Percentiles rank a stretch among this genome's conserved stretches.
Conservation (phyloP, 2,797 vertebrate species). For the Micromesistius poutassou region DNA sequence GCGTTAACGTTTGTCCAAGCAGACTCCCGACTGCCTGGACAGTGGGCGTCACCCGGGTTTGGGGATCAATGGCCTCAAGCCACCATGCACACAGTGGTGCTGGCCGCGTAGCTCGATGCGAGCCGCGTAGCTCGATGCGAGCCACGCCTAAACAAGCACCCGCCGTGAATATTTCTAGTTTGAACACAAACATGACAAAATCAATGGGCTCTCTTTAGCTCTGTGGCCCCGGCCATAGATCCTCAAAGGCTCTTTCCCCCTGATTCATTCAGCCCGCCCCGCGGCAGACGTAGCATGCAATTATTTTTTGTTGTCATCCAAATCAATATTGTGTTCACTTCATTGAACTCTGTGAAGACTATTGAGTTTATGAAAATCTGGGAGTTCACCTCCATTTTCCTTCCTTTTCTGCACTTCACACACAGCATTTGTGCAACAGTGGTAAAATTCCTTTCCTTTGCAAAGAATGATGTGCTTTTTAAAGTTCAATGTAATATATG, state of each 20-base stretch:
- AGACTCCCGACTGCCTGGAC: slow-evolving; percentile 36
- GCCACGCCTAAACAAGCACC: slow-evolving; percentile 49
- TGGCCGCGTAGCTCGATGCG: too few relatives aligned
- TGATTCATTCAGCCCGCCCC: slow-evolving; percentile 21
- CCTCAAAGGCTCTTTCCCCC: slow-evolving; percentile 22
- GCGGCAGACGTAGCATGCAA: slow-evolving; percentile 29
- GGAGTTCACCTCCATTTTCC: slow-evolving; percentile 9
- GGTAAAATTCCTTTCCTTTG: neutral
- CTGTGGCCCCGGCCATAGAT: slow-evolving; percentile 28
- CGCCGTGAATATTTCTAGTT: slow-evolving; percentile 57
- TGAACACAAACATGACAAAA: slow-evolving; percentile 51
- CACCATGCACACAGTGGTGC: too few relatives aligned
- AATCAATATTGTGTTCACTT: slow-evolving; percentile 54
- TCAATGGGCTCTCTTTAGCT: slow-evolving; percentile 48
- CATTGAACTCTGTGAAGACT: slow-evolving; percentile 45
- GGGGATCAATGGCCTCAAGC: slow-evolving; percentile 36
- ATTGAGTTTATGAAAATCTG: slow-evolving; percentile 36
- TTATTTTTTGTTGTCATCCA: slow-evolving; percentile 47
- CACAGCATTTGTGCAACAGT: neutral
- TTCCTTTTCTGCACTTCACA: slow-evolving; percentile 16
- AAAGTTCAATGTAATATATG: neutral
- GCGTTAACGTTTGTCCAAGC: neutral
- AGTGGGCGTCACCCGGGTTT: slow-evolving; percentile 33
- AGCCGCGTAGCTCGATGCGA: slow-evolving; percentile 7
- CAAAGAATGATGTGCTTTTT: neutral